Percentiles rank a stretch among this genome's conserved stretches.
These are phyloP conservation scores for Discoglossus pictus DNA, from an alignment of 2,797 vertebrate genomes.

Conservation along the genomic window DNA sequence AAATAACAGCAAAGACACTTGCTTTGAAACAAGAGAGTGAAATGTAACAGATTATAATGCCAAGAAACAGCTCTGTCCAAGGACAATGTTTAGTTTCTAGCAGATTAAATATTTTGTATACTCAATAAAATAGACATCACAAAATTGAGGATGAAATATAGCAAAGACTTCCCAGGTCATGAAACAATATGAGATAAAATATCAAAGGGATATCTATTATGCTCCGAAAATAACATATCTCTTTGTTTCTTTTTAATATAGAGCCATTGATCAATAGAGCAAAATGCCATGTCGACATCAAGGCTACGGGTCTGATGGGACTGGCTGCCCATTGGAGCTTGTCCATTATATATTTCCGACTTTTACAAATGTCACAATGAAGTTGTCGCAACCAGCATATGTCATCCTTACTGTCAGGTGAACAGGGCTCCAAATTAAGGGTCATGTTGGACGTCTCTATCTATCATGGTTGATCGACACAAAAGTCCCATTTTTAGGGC, in stretches of 20 bases:
- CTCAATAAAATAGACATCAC: not conserved
- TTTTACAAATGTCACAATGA: slow-evolving; percentile 62
- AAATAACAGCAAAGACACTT: not conserved
- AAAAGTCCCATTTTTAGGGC: slow-evolving; percentile 29
- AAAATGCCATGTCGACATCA: slow-evolving; percentile 80
- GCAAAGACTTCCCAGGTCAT: not conserved
- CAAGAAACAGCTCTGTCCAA: not conserved
- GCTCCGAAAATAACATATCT: slow-evolving; percentile 75
- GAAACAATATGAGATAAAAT: slow-evolving; percentile 53
- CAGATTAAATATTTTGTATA: not conserved
- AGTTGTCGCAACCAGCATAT: slow-evolving; percentile 62
- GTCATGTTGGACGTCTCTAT: slow-evolving; percentile 42
- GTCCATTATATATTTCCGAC: slow-evolving; percentile 61
- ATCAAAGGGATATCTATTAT: slow-evolving; percentile 57
- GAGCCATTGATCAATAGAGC: slow-evolving; percentile 78
- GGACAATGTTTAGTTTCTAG: not conserved
- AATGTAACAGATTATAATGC: not conserved
- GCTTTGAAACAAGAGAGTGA: not conserved
- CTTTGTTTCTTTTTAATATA: slow-evolving; percentile 63
- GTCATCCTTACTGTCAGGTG: slow-evolving; percentile 58
- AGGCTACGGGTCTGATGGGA: slow-evolving; percentile 57
- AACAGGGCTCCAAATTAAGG: slow-evolving; percentile 42
- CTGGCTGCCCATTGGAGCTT: slow-evolving; percentile 62
- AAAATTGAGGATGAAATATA: not conserved
- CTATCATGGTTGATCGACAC: slow-evolving; percentile 45